These are phyloP conservation scores for Rhombomys opimus DNA, from an alignment of 2,113 vertebrate genomes.

Conservation along the genomic window DNA sequence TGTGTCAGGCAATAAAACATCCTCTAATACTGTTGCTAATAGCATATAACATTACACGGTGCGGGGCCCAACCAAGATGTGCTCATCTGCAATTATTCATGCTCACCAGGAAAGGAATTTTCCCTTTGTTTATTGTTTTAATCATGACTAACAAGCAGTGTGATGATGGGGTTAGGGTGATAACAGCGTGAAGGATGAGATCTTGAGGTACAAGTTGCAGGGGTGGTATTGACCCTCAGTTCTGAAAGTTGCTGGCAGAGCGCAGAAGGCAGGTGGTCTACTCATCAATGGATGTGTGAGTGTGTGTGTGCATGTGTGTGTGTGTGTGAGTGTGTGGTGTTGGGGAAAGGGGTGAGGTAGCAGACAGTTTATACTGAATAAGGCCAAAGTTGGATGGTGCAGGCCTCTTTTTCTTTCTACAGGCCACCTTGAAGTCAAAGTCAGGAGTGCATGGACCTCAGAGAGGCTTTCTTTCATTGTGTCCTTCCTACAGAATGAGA, in stretches of 20 bases:
- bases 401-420: background rate
- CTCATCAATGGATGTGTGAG: background rate
- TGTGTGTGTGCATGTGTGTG: background rate
- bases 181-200: constrained; percentile 44
- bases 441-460: background rate
- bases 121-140: constrained; percentile 74
- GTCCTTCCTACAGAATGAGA: background rate
- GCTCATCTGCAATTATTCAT: constrained; percentile 66
- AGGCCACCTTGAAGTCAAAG: constrained; percentile 4
- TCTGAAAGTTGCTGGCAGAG: background rate
- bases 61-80: constrained; percentile 3
- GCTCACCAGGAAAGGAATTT: constrained; percentile 55
- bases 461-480: background rate
- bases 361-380: background rate
- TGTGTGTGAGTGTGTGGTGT: background rate
- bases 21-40: background rate
- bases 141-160: constrained; percentile 69
- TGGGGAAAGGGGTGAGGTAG: background rate
- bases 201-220: constrained; percentile 38
- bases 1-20: constrained; percentile 47
- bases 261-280: background rate
- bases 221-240: background rate
- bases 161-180: constrained; percentile 58
- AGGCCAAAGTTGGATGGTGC: background rate
- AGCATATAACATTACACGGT: background rate